Percentiles rank a stretch among this genome's conserved stretches.
These are phyloP conservation scores for Eugnorisma glareosa DNA, from an alignment of 2,888 invertebrate genomes.

Conservation along the genomic window DNA sequence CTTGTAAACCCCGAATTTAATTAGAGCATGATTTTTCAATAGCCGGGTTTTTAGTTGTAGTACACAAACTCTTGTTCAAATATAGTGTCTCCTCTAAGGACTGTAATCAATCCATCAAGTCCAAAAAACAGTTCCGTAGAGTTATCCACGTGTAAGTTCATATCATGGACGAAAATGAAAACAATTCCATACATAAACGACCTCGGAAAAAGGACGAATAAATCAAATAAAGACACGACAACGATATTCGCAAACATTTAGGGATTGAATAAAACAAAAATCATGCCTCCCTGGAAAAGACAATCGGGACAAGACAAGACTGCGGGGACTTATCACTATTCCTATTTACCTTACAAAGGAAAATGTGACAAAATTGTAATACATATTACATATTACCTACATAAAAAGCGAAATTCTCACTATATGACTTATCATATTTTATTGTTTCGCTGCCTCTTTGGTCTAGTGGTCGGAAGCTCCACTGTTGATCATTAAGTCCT, in stretches of 20 bases:
- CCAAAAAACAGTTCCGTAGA: background rate
- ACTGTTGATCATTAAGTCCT: background rate
- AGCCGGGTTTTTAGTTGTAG: too few relatives aligned
- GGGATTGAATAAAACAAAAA: slow-evolving; percentile 23
- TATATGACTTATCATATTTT: background rate
- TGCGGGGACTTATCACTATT: slow-evolving; percentile 21
- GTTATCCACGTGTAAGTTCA: background rate
- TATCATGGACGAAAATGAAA: background rate
- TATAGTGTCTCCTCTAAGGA: too few relatives aligned
- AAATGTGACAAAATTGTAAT: slow-evolving; percentile 12
- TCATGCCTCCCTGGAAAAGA: slow-evolving; percentile 21
- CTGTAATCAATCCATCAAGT: background rate
- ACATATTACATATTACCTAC: background rate
- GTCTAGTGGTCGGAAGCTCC: background rate
- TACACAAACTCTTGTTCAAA: too few relatives aligned
- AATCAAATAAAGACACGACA: slow-evolving; percentile 12
- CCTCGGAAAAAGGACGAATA: background rate
- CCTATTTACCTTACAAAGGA: slow-evolving; percentile 31
- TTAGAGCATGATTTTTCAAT: too few relatives aligned
- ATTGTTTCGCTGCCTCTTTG: background rate
- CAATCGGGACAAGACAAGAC: too few relatives aligned
- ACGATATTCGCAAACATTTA: slow-evolving; percentile 7
- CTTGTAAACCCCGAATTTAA: too few relatives aligned
- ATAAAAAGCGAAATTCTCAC: background rate
- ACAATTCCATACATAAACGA: background rate